Evolutionary conservation across 2,888 invertebrate genomes (phyloP).

Genomic region (Autographa gamma): DNA sequence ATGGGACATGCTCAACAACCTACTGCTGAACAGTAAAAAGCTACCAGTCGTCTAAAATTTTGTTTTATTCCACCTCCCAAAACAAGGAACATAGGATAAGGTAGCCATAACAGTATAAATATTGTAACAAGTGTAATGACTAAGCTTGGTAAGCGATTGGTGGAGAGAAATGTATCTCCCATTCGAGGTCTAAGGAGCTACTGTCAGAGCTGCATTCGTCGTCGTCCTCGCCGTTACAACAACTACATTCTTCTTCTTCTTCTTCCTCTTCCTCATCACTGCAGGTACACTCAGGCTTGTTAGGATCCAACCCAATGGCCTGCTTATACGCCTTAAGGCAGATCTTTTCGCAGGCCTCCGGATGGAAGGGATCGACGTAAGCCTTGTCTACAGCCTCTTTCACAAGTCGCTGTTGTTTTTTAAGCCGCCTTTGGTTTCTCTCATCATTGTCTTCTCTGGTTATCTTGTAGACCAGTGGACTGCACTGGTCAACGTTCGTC

Average conservation of each 20-base stretch:
- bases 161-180: conserved; percentile 83
- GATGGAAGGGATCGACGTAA: conserved; percentile 71
- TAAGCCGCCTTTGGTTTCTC: conserved; percentile 64
- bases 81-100: background rate
- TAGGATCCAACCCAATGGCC: conserved; percentile 68
- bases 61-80: conserved; percentile 44
- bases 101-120: background rate
- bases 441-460: conserved; percentile 69
- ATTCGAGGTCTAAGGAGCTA: conserved; percentile 78
- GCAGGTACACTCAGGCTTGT: conserved; percentile 61
- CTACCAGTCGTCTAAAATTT: conserved; percentile 41
- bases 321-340: conserved; percentile 74
- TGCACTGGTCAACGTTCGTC: conserved; percentile 56
- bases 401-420: conserved; percentile 62
- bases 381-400: conserved; percentile 65
- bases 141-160: conserved; percentile 61
- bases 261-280: conserved; percentile 49
- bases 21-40: conserved; percentile 73
- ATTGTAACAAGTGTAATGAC: background rate
- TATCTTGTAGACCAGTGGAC: conserved; percentile 77
- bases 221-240: conserved; percentile 54
- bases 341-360: conserved; percentile 72
- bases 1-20: conserved; percentile 90
- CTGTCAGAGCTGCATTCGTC: conserved; percentile 69
- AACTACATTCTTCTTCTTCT: conserved; percentile 63